Evolutionary conservation across 2,888 invertebrate genomes (phyloP).

Genomic region (Apantesis nais): DNA sequence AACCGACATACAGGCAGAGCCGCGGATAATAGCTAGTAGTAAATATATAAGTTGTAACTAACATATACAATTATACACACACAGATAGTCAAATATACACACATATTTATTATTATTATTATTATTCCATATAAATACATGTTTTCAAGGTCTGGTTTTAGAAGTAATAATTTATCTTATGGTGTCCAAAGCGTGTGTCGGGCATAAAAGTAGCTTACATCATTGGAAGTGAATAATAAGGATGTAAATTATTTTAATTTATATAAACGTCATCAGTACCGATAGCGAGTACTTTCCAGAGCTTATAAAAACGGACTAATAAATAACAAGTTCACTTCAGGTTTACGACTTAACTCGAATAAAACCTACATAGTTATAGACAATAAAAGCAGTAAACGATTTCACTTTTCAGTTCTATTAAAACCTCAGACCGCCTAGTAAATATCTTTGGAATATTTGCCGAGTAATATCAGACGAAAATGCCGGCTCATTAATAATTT

Average conservation of each 20-base stretch:
- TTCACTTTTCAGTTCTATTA: slow-evolving; percentile 19
- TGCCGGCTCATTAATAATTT: slow-evolving; percentile 54
- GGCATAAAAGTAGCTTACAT: too few relatives aligned
- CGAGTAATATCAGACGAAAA: slow-evolving; percentile 38
- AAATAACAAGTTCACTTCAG: slow-evolving; percentile 4
- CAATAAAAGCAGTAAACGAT: slow-evolving; percentile 16
- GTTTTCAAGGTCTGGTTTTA: too few relatives aligned
- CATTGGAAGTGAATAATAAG: neutral
- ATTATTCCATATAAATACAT: too few relatives aligned
- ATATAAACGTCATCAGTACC: slow-evolving; percentile 4
- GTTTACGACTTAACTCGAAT: slow-evolving; percentile 4
- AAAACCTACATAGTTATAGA: slow-evolving; percentile 8
- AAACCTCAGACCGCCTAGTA: slow-evolving; percentile 7
- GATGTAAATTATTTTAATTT: slow-evolving; percentile 1
- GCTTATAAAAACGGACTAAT: slow-evolving; percentile 15
- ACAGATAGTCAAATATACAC: too few relatives aligned
- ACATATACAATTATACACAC: too few relatives aligned
- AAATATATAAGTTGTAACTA: too few relatives aligned
- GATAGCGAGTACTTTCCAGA: neutral
- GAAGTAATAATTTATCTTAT: too few relatives aligned
- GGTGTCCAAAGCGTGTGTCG: too few relatives aligned
- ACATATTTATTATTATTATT: too few relatives aligned
- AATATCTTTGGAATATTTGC: slow-evolving; percentile 34
- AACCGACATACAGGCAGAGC: too few relatives aligned
- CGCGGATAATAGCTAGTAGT: too few relatives aligned